These are phyloP conservation scores for Zeuzera pyrina DNA, from an alignment of 2,888 invertebrate genomes.

Conservation along the genomic window DNA sequence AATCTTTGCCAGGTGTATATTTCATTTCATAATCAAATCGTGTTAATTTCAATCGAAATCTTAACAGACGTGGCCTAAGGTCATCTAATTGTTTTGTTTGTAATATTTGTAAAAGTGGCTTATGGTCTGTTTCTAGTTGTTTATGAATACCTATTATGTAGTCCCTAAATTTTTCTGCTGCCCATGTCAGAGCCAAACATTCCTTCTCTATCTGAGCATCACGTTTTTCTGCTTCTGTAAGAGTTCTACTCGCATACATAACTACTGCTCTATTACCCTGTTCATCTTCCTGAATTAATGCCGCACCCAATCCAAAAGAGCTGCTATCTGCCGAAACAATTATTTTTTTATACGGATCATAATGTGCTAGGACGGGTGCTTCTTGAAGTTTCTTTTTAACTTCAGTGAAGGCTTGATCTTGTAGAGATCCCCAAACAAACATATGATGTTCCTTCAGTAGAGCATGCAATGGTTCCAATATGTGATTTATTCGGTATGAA, in stretches of 20 bases:
- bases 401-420: not conserved
- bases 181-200: slow-evolving; percentile 6
- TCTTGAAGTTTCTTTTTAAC: not conserved
- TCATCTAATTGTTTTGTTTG: slow-evolving; percentile 11
- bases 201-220: slow-evolving; percentile 7
- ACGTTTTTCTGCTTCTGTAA: slow-evolving; percentile 1
- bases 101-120: slow-evolving; percentile 9
- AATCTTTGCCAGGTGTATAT: slow-evolving; percentile 17
- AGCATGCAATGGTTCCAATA: slow-evolving; percentile 3
- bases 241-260: slow-evolving; percentile 4
- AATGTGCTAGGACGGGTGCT: not conserved
- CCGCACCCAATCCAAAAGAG: not conserved
- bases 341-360: not conserved
- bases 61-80: slow-evolving; percentile 10
- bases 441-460: slow-evolving; percentile 3
- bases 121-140: no score
- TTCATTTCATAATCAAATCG: slow-evolving; percentile 13
- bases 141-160: slow-evolving; percentile 6
- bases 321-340: not conserved
- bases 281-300: not conserved
- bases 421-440: slow-evolving; percentile 4
- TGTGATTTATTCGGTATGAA: slow-evolving; percentile 7
- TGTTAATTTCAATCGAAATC: slow-evolving; percentile 16
- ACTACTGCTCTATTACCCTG: slow-evolving; percentile 3
- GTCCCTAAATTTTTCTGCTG: slow-evolving; percentile 4